Conservation (phyloP, 2,797 vertebrate genomes). For the Acanthornis magna region DNA sequence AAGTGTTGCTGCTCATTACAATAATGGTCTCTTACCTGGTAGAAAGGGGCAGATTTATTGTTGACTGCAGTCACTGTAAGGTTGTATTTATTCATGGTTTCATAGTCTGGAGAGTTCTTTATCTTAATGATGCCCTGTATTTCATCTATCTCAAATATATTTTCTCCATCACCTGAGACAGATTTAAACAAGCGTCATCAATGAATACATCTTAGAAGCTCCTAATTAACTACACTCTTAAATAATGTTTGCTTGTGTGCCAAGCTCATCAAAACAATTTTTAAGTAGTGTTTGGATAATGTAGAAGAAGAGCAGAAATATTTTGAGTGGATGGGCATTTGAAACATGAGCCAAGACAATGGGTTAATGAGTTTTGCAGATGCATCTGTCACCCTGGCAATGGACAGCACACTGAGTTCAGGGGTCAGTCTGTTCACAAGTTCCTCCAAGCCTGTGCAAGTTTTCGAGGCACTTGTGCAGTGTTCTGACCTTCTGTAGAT, state of each 20-base stretch:
- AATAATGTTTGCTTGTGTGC: neutral
- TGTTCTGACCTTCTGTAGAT: neutral
- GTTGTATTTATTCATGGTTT: slow-evolving; percentile 25
- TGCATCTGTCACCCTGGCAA: neutral
- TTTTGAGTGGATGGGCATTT: neutral
- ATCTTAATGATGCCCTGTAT: slow-evolving; percentile 51
- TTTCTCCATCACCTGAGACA: slow-evolving; percentile 37
- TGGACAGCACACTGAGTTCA: neutral
- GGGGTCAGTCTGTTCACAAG: neutral
- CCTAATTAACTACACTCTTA: neutral
- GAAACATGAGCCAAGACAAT: neutral
- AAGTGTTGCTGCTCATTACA: neutral
- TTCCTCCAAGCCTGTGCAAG: neutral
- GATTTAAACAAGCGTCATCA: neutral
- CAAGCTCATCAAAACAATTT: neutral
- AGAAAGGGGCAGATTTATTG: slow-evolving; percentile 62
- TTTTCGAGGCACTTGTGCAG: neutral
- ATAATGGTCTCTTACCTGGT: slow-evolving; percentile 42
- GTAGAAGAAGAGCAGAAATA: neutral
- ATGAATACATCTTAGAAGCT: neutral
- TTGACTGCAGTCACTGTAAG: slow-evolving; percentile 59
- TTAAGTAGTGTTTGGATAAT: neutral
- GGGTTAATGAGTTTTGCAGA: neutral
- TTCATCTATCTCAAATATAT: slow-evolving; percentile 65
- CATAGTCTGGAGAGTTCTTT: slow-evolving; percentile 57